Evolutionary conservation across 2,797 vertebrate genomes (phyloP).

Genomic region (Spheniscus humboldti): DNA sequence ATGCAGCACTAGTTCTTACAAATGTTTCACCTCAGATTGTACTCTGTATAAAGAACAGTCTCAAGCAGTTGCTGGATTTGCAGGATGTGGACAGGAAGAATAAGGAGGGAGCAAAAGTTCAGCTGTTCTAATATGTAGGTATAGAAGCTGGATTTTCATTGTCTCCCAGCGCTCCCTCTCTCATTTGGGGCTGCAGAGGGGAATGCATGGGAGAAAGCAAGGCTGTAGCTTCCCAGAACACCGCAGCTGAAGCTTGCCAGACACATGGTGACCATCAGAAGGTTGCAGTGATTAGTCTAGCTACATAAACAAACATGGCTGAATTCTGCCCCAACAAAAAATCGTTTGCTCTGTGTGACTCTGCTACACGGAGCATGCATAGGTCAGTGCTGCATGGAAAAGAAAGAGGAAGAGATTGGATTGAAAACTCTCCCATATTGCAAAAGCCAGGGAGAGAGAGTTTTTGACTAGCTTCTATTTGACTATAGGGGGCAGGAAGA

Average conservation of each 20-base stretch:
- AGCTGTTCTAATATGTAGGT: neutral
- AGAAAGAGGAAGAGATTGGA: neutral
- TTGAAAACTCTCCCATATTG: neutral
- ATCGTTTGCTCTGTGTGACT: neutral
- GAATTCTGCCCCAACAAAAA: slow-evolving; percentile 5
- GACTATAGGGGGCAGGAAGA: neutral
- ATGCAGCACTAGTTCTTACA: neutral
- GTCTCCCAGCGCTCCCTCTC: neutral
- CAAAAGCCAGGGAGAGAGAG: neutral
- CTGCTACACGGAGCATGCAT: neutral
- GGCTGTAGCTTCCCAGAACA: slow-evolving; percentile 49
- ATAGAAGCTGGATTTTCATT: neutral
- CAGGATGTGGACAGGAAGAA: slow-evolving; percentile 26
- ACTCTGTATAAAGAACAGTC: neutral
- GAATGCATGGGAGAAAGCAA: slow-evolving; percentile 49
- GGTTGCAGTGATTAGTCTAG: slow-evolving; percentile 36
- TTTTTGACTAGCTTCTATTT: neutral
- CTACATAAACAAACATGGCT: slow-evolving; percentile 52
- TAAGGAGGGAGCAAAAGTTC: slow-evolving; percentile 24
- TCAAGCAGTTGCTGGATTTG: neutral
- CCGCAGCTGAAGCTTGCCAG: slow-evolving; percentile 38
- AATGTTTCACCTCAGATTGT: slow-evolving; percentile 18
- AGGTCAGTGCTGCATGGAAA: neutral
- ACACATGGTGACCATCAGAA: slow-evolving; percentile 58
- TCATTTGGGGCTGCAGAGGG: neutral